Percentiles rank a stretch among this genome's conserved stretches.
These are phyloP conservation scores for Endotricha flammealis DNA, from an alignment of 2,888 invertebrate species.

Conservation along the genomic window DNA sequence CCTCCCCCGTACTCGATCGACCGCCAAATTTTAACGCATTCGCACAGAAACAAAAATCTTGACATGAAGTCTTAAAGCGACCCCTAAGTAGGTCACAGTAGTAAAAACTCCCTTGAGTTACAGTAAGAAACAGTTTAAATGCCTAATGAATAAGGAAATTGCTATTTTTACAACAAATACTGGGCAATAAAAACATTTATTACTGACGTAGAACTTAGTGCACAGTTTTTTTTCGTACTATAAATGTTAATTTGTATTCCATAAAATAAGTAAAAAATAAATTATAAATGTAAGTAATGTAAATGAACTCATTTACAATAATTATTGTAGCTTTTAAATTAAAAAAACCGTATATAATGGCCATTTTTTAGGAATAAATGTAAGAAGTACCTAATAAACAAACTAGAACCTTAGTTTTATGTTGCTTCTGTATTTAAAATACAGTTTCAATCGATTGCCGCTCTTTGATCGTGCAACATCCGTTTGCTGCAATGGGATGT, in stretches of 20 bases:
- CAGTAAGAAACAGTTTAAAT: constrained; percentile 5
- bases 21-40: constrained; percentile 68
- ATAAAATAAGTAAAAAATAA: no score
- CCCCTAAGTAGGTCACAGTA: constrained; percentile 20
- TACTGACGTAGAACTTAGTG: constrained; percentile 1
- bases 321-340: no score
- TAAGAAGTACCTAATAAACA: no score
- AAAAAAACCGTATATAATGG: no score
- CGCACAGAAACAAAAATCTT: constrained; percentile 41
- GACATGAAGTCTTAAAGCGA: constrained; percentile 18
- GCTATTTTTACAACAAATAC: constrained; percentile 3
- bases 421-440: no score
- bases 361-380: no score
- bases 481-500: constrained; percentile 19
- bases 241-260: not conserved
- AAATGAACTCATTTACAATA: no score
- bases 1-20: constrained; percentile 57
- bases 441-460: constrained; percentile 5
- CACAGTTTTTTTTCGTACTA: not conserved
- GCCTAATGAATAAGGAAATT: constrained; percentile 4
- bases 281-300: no score
- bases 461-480: constrained; percentile 4
- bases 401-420: no score
- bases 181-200: constrained; percentile 4
- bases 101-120: constrained; percentile 14